These are phyloP conservation scores for Diprion similis DNA, from an alignment of 1,140 invertebrate species.

Conservation along the genomic window DNA sequence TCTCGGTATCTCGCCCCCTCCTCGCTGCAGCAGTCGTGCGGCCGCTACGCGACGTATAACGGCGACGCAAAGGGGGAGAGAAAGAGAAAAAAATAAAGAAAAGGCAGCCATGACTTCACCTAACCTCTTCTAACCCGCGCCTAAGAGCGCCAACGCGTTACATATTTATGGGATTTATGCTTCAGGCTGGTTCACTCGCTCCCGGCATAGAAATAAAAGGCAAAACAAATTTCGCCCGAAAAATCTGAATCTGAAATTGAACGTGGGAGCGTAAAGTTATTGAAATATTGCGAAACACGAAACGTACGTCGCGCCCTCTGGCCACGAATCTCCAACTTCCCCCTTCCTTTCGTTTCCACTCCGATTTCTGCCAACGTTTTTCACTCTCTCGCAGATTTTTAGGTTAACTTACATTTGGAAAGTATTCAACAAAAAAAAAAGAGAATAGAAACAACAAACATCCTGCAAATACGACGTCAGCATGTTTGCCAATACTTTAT, in stretches of 20 bases:
- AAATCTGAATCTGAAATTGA: constrained; percentile 55
- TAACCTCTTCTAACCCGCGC: background rate
- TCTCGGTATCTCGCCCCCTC: constrained; percentile 9
- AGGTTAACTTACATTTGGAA: too few species aligned
- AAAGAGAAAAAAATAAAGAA: constrained; percentile 23
- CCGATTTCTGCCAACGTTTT: too few species aligned
- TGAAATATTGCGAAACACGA: constrained; percentile 40
- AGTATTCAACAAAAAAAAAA: too few species aligned
- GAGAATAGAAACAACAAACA: too few species aligned
- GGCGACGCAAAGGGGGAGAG: constrained; percentile 14
- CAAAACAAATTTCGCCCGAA: constrained; percentile 52
- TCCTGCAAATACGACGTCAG: too few species aligned
- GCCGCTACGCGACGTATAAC: constrained; percentile 28
- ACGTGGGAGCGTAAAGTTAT: constrained; percentile 42
- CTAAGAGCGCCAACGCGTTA: constrained; percentile 45
- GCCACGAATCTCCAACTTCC: too few species aligned
- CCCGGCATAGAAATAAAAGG: constrained; percentile 39
- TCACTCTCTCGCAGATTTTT: too few species aligned
- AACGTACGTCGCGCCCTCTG: too few species aligned
- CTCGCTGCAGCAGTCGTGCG: constrained; percentile 11
- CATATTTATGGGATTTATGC: constrained; percentile 60
- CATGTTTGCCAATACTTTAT: too few species aligned
- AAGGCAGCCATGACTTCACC: constrained; percentile 22
- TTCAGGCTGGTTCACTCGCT: constrained; percentile 29
- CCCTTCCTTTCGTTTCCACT: too few species aligned